Evolutionary conservation across 2,113 vertebrate genomes (phyloP).

Genomic region (Mesocricetus auratus): DNA sequence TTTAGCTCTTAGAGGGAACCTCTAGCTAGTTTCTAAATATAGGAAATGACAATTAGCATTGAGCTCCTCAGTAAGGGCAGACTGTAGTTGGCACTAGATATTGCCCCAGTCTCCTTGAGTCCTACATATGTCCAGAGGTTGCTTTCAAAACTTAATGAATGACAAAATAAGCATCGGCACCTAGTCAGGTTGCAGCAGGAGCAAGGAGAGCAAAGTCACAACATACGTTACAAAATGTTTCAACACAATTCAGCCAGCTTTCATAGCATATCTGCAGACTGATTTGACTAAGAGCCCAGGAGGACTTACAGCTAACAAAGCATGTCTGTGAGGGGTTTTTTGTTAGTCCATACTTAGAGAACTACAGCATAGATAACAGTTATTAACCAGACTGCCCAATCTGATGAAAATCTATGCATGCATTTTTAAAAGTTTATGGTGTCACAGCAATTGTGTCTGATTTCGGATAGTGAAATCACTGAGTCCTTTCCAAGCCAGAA

Average conservation of each 20-base stretch:
- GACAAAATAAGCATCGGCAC: not conserved
- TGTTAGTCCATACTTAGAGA: not conserved
- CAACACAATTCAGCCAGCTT: not conserved
- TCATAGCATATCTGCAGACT: not conserved
- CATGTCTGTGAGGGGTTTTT: not conserved
- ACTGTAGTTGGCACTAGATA: constrained; percentile 5
- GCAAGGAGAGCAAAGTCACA: not conserved
- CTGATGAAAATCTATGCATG: not conserved
- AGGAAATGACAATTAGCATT: not conserved
- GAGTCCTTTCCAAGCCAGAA: not conserved
- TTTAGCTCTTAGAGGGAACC: not conserved
- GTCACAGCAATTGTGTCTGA: not conserved
- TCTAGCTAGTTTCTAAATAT: not conserved
- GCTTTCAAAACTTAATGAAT: not conserved
- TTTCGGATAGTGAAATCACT: not conserved
- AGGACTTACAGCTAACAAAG: not conserved
- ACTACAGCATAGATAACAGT: not conserved
- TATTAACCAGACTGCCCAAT: not conserved
- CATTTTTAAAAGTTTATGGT: constrained; percentile 17
- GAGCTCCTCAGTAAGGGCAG: not conserved
- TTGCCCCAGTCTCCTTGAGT: not conserved
- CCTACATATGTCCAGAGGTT: not conserved
- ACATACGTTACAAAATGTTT: not conserved
- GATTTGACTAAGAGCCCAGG: not conserved
- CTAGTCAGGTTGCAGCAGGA: not conserved